These are phyloP conservation scores for Zosterops pallidus DNA, from an alignment of 2,113 vertebrate genomes.

Conservation along the genomic window DNA sequence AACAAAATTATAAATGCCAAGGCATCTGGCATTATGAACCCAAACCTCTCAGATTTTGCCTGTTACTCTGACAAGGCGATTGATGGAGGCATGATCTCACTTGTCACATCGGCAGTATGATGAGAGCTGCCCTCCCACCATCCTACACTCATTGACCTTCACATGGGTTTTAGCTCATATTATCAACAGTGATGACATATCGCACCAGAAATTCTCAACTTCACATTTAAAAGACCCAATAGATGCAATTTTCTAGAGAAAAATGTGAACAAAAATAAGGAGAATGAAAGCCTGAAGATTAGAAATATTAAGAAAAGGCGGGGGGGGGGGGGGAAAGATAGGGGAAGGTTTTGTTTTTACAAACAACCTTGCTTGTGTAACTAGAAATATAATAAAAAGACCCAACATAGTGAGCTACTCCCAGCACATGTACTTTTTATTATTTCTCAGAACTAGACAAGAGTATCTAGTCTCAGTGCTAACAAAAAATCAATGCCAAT, in stretches of 20 bases:
- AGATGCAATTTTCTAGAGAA: not conserved
- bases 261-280: not conserved
- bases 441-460: not conserved
- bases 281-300: not conserved
- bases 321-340: not conserved
- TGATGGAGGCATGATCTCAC: not conserved
- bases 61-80: not conserved
- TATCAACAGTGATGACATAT: not conserved
- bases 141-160: not conserved
- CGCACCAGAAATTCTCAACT: not conserved
- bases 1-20: not conserved
- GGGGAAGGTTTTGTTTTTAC: not conserved
- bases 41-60: not conserved
- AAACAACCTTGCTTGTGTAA: not conserved
- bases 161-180: not conserved
- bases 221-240: not conserved
- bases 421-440: not conserved
- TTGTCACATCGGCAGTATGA: not conserved
- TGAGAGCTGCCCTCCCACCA: not conserved
- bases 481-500: not conserved
- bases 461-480: not conserved
- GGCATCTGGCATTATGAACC: not conserved
- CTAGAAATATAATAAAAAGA: not conserved
- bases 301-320: not conserved
- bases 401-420: not conserved